These are phyloP conservation scores for Bombus cullumanus DNA, from an alignment of 1,140 invertebrate species.

Conservation along the genomic window DNA sequence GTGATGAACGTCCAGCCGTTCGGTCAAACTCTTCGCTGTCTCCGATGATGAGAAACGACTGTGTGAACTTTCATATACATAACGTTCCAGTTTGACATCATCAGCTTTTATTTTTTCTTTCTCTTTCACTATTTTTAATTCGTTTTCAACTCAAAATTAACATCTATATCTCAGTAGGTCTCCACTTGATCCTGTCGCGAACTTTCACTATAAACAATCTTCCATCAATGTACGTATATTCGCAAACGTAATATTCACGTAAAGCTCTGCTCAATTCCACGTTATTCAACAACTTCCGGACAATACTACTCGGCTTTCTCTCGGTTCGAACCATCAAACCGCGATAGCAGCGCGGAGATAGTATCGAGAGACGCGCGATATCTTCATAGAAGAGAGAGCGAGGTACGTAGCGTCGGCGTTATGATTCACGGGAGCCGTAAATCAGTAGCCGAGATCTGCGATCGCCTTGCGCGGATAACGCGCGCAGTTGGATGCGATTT, in stretches of 20 bases:
- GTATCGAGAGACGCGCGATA: constrained; percentile 30
- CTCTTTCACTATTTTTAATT: not conserved
- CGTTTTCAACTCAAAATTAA: not conserved
- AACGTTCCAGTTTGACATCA: not conserved
- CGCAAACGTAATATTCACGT: no score
- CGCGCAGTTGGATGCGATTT: constrained; percentile 60
- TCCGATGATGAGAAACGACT: not conserved
- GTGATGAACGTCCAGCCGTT: not conserved
- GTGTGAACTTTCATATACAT: not conserved
- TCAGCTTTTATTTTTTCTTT: no score
- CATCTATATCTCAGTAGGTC: not conserved
- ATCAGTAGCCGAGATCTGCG: constrained; percentile 51
- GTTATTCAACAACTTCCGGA: not conserved
- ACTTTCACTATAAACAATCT: not conserved
- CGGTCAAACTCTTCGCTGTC: not conserved
- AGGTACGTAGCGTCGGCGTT: constrained; percentile 22
- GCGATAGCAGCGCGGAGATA: not conserved
- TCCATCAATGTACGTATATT: not conserved
- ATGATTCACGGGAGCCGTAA: constrained; percentile 58
- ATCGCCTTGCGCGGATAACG: constrained; percentile 17
- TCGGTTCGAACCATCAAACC: not conserved
- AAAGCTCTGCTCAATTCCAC: not conserved
- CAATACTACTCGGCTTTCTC: not conserved
- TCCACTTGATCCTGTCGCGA: no score
- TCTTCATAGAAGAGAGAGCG: constrained; percentile 37